phyloP scores from a whole-genome alignment of 2,797 vertebrate genomes.

The Cyprinodon diabolis region DNA sequence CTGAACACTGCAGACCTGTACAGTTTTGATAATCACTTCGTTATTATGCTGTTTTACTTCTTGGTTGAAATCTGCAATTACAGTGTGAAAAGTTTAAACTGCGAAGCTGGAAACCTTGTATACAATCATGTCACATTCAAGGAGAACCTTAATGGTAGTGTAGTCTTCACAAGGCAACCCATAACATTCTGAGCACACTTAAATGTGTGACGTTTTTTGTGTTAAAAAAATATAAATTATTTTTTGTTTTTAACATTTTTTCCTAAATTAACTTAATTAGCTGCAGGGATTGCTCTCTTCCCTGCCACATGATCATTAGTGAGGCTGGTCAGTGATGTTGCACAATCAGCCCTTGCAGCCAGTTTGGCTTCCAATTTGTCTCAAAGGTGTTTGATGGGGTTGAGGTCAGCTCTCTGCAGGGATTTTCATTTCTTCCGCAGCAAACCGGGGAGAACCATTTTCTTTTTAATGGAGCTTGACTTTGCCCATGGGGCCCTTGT shows the following conservation, averaged over 20 bases:
- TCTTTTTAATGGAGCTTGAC: constrained; percentile 24
- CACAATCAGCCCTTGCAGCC: constrained; percentile 6
- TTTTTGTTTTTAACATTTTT: neutral
- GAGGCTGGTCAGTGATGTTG: constrained; percentile 4
- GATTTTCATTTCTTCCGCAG: constrained; percentile 1
- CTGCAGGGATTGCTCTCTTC: constrained; percentile 7
- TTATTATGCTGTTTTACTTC: constrained; percentile 3
- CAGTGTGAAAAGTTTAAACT: constrained; percentile 2
- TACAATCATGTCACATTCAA: neutral
- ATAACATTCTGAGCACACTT: neutral
- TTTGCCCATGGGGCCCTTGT: constrained; percentile 14
- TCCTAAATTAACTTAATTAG: neutral
- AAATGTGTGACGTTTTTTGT: neutral
- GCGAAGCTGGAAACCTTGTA: neutral
- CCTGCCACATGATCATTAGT: constrained; percentile 10
- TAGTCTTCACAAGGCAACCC: neutral
- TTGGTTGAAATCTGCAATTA: constrained; percentile 3
- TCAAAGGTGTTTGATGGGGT: constrained; percentile 17
- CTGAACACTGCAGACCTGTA: neutral
- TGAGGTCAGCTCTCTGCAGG: constrained; percentile 11
- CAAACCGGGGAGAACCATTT: constrained; percentile 14
- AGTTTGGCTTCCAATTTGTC: constrained; percentile 16
- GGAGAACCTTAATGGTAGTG: neutral
- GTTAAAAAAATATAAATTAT: neutral
- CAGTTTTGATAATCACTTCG: constrained; percentile 6